Evolutionary conservation across 1,140 invertebrate species (phyloP).

Genomic region (Hormaphis cornu): DNA sequence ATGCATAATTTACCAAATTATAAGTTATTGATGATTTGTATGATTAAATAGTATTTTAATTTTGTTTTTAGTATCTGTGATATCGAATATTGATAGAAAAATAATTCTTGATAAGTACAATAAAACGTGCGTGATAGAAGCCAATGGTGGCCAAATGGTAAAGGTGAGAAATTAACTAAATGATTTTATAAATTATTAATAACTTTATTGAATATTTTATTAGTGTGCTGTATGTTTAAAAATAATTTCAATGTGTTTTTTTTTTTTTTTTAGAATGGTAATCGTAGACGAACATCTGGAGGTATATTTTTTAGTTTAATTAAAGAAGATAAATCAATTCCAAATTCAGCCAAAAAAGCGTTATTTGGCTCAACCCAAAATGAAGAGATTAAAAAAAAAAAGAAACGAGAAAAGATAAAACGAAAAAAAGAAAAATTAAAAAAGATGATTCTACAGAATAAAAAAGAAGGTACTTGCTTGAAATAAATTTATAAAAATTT

Average conservation of each 20-base stretch:
- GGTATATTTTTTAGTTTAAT: slow-evolving; percentile 29
- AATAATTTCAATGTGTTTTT: not conserved
- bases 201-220: not conserved
- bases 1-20: too few species aligned
- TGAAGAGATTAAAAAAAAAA: slow-evolving; percentile 5
- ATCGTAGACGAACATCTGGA: slow-evolving; percentile 7
- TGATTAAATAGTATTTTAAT: not conserved
- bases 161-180: slow-evolving; percentile 1
- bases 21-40: not conserved
- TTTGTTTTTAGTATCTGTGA: slow-evolving; percentile 10
- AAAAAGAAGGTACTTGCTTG: not conserved
- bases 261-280: slow-evolving; percentile 13
- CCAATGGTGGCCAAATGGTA: slow-evolving; percentile 13
- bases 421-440: slow-evolving; percentile 12
- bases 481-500: too few species aligned
- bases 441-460: not conserved
- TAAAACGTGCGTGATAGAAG: slow-evolving; percentile 14
- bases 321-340: slow-evolving; percentile 22
- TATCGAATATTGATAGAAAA: slow-evolving; percentile 12
- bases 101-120: slow-evolving; percentile 21
- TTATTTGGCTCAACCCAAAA: not conserved
- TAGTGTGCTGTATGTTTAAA: not conserved
- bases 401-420: slow-evolving; percentile 7
- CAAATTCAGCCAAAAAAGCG: slow-evolving; percentile 9
- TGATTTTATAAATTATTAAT: not conserved